Conservation (phyloP, 1,140 invertebrate genomes). For the Ceratina australensis region DNA sequence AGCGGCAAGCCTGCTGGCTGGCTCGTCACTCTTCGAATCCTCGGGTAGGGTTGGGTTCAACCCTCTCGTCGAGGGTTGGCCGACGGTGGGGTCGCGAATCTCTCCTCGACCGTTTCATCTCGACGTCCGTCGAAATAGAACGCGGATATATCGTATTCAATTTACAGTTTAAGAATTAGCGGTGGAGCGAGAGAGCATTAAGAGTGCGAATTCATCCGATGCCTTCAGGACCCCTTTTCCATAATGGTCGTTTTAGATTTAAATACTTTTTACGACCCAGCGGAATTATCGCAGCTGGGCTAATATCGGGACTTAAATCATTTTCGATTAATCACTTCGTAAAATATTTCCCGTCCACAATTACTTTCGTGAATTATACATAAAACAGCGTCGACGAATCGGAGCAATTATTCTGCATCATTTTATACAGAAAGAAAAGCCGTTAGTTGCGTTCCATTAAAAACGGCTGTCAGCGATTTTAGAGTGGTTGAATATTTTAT, state of each 20-base stretch:
- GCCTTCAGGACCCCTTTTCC: no score
- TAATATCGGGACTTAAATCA: no score
- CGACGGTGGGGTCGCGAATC: slow-evolving; percentile 58
- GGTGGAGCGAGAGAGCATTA: slow-evolving; percentile 24
- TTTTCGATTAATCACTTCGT: no score
- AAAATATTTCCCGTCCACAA: no score
- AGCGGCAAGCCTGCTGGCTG: slow-evolving; percentile 36
- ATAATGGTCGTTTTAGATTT: no score
- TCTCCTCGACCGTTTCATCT: slow-evolving; percentile 59
- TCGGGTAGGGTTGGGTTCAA: slow-evolving; percentile 49
- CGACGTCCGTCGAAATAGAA: slow-evolving; percentile 59
- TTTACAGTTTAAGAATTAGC: slow-evolving; percentile 57
- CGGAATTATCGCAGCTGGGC: no score
- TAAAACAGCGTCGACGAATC: no score
- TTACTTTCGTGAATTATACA: no score
- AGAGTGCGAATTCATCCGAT: no score
- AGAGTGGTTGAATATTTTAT: slow-evolving; percentile 25
- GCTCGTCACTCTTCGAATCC: slow-evolving; percentile 51
- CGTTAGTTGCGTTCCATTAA: neutral
- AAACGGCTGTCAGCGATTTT: no score
- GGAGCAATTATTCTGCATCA: no score
- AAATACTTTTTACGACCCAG: no score
- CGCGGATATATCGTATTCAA: slow-evolving; percentile 56
- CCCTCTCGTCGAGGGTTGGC: slow-evolving; percentile 21
- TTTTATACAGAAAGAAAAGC: neutral